Evolutionary conservation across 2,888 invertebrate genomes (phyloP).

Genomic region (Cephus pulcher): DNA sequence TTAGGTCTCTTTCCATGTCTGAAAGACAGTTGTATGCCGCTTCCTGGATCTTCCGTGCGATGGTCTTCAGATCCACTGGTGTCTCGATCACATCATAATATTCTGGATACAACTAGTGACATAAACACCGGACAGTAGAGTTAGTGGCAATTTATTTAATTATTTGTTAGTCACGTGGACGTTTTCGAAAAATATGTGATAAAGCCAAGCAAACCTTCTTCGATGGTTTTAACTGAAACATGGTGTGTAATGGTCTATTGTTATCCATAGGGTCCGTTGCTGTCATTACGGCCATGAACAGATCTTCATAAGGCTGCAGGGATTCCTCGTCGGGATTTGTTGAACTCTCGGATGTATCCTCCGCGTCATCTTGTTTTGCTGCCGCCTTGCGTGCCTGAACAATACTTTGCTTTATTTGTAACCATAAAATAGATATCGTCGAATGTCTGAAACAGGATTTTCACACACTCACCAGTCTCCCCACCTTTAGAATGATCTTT

Average conservation of each 20-base stretch:
- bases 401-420: neutral
- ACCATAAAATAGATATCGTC: neutral
- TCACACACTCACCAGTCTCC: slow-evolving; percentile 63
- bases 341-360: slow-evolving; percentile 79
- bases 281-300: slow-evolving; percentile 89
- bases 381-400: slow-evolving; percentile 54
- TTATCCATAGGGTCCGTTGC: slow-evolving; percentile 81
- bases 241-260: slow-evolving; percentile 84
- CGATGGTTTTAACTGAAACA: slow-evolving; percentile 92
- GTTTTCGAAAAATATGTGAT: neutral
- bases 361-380: slow-evolving; percentile 71
- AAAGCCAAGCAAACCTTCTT: slow-evolving; percentile 72
- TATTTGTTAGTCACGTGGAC: neutral
- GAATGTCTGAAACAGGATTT: neutral
- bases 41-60: slow-evolving; percentile 91
- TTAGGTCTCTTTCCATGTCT: slow-evolving; percentile 91
- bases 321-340: slow-evolving; percentile 81
- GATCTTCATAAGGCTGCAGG: slow-evolving; percentile 83
- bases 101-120: slow-evolving; percentile 83
- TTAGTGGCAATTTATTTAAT: neutral
- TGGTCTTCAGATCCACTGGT: slow-evolving; percentile 94
- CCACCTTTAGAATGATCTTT: slow-evolving; percentile 70
- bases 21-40: slow-evolving; percentile 81
- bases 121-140: slow-evolving; percentile 3
- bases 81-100: slow-evolving; percentile 94